phyloP scores from a whole-genome alignment of 2,113 vertebrate genomes.

The Mormyrus lacerda region DNA sequence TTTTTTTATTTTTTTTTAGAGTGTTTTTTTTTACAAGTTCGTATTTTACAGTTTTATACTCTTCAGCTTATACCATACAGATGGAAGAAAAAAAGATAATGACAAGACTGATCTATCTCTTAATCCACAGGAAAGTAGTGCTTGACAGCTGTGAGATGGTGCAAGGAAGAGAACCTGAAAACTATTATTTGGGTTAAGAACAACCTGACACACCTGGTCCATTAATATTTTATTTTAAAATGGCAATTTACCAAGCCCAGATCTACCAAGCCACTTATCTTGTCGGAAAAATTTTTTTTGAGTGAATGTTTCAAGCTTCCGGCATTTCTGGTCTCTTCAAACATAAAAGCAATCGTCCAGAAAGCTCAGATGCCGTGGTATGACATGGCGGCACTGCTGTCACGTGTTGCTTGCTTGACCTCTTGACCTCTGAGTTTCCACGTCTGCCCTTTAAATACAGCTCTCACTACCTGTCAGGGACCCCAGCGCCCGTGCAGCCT shows the following conservation, averaged over 20 bases:
- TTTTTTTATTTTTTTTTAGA: background rate
- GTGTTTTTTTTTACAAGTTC: background rate
- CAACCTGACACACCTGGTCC: background rate
- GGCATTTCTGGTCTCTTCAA: background rate
- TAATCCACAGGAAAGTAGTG: background rate
- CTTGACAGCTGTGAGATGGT: background rate
- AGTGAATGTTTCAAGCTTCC: background rate
- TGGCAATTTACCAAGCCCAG: background rate
- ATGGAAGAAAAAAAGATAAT: background rate
- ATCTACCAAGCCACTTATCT: background rate
- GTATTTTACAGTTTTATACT: background rate
- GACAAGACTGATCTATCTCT: background rate
- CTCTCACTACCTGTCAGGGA: background rate
- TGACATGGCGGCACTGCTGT: background rate
- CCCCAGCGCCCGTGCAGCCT: background rate
- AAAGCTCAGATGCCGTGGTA: background rate
- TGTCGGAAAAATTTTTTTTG: background rate
- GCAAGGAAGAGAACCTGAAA: background rate
- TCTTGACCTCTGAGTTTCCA: background rate
- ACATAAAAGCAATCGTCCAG: background rate
- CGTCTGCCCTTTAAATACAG: background rate
- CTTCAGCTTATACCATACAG: background rate
- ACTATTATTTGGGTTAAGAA: background rate
- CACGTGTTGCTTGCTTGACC: background rate
- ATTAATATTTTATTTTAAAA: background rate